Base-by-base conservation (phyloP, 2,797 vertebrate species). In the Macrochelys suwanniensis region DNA sequence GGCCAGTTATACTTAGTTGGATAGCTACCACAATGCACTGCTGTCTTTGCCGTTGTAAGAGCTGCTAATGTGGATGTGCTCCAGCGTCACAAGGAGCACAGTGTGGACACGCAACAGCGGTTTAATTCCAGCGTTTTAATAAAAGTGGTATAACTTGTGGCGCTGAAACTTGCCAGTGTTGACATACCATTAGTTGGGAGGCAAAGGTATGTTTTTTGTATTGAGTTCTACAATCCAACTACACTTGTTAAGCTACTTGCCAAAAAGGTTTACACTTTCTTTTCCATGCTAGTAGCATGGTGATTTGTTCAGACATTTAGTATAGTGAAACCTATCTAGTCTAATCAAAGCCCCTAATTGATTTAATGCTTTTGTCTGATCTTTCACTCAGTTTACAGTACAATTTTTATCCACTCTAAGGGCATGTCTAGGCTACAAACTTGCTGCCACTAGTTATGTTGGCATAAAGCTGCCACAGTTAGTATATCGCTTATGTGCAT, bases 341-440 rank as follows among this genome's bases (percentile, higher is more conserved):
- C 33, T 85, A 82, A 89, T 94, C 83, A 51, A 74, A 1, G 7
- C 15, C 76, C n/a, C 19, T 8, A 28, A 50, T 33, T 80, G 54
- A 37, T 82, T 90, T 80, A 80, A 3, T 82, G 51, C 89, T 76
- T 84, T 87, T 45, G 84, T 76, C 53, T 92, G 90, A 88, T 89
- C 11, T 9, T 68, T 93, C 5, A 57, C 53, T 10, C 37, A 81
- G 53, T 82, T 23, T 68, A 28, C 82, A 59, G 68, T 92, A 84
- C 95, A 6, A 57, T 82, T 71, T 23, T 74, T 45, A 74, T 74
- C 74, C 78, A 82, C 54, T 45, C 2, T 19, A 71, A 79, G n/a
- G 89, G 31, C 56, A 92, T 96, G 83, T 95, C 83, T 45, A 51
- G 45, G 61, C 61, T n/a, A 65, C 61, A 65, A 31, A 61, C 13